These are phyloP conservation scores for Fulmarus glacialis DNA, from an alignment of 2,113 vertebrate genomes.

Conservation along the genomic window DNA sequence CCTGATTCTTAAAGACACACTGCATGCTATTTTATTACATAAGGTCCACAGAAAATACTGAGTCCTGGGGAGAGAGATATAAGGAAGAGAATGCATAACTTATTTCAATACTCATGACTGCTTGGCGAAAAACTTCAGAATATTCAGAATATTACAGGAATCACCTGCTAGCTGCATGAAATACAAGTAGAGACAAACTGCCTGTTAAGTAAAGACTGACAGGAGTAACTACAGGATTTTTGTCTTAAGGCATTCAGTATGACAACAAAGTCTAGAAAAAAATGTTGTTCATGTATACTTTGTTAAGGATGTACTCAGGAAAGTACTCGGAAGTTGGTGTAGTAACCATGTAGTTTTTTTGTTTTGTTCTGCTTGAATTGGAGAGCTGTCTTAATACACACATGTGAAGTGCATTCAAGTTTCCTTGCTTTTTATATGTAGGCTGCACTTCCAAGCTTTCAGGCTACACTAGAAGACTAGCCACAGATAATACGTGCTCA, in stretches of 20 bases:
- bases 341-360: not conserved
- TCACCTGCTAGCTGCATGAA: not conserved
- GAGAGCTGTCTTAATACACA: not conserved
- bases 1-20: not conserved
- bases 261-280: not conserved
- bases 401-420: not conserved
- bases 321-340: not conserved
- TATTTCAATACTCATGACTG: not conserved
- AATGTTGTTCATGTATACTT: fast-evolving
- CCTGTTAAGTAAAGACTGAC: not conserved
- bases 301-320: not conserved
- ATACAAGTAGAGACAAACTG: not conserved
- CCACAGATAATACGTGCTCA: not conserved
- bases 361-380: not conserved
- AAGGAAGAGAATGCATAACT: not conserved
- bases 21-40: fast-evolving
- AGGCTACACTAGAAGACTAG: not conserved
- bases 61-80: not conserved
- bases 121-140: not conserved
- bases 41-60: not conserved
- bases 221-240: not conserved
- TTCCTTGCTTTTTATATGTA: not conserved
- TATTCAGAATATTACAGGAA: not conserved
- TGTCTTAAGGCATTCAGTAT: not conserved
- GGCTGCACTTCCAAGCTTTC: not conserved